These are phyloP conservation scores for Gavialis gangeticus DNA, from an alignment of 2,113 vertebrate genomes.

Conservation along the genomic window DNA sequence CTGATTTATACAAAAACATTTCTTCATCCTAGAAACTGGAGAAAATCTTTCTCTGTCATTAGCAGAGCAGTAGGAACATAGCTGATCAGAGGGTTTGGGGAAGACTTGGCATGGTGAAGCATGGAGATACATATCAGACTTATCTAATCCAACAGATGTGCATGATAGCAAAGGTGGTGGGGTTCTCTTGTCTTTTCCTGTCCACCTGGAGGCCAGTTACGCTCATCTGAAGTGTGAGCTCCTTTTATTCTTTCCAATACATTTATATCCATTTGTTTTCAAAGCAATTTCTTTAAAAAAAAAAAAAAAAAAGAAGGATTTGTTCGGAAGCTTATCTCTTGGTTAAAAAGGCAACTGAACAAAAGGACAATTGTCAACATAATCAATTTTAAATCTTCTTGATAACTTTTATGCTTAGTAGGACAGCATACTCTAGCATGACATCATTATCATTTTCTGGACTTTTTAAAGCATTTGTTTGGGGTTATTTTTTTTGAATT, in stretches of 20 bases:
- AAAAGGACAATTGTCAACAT: too few species aligned
- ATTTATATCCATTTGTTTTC: background rate
- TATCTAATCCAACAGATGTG: background rate
- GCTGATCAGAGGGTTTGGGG: background rate
- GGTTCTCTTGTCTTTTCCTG: background rate
- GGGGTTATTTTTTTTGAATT: background rate
- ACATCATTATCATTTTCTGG: too few species aligned
- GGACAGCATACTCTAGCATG: too few species aligned
- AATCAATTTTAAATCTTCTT: too few species aligned
- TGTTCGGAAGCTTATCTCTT: background rate
- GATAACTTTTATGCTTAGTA: too few species aligned
- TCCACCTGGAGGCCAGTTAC: accelerated
- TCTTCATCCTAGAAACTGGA: background rate
- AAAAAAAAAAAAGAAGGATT: background rate
- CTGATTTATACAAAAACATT: background rate
- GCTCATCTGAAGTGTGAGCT: background rate
- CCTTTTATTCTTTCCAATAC: background rate
- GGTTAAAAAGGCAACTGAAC: background rate
- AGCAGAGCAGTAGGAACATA: accelerated
- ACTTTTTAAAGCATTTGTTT: background rate
- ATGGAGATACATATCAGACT: background rate
- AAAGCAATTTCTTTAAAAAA: background rate
- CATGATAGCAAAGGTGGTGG: background rate
- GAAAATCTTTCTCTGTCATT: background rate
- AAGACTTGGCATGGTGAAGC: background rate